Conservation (phyloP, 2,113 vertebrate genomes). For the Heterochromis multidens region DNA sequence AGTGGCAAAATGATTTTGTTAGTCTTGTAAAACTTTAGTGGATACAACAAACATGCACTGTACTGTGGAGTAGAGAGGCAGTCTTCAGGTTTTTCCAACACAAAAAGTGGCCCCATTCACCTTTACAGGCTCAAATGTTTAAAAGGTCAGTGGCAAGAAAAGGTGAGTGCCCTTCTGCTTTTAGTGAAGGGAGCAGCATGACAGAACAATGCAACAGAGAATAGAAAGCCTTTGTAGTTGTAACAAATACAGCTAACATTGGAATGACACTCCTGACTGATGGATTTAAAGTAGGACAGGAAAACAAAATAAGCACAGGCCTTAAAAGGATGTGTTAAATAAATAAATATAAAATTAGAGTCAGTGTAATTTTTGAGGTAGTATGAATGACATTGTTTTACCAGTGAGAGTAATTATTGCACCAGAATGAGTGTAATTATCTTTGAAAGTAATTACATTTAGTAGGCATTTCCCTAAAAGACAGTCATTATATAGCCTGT, state of each 20-base stretch:
- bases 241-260: not conserved
- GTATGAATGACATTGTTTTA: not conserved
- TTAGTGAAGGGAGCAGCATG: not conserved
- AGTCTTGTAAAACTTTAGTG: no score
- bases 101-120: not conserved
- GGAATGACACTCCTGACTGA: fast-evolving
- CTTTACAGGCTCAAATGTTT: not conserved
- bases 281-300: not conserved
- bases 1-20: no score
- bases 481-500: not conserved
- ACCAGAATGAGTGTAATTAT: not conserved
- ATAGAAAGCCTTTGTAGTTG: not conserved
- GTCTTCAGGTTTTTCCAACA: not conserved
- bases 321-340: not conserved
- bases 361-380: not conserved
- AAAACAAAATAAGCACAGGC: not conserved
- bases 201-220: not conserved
- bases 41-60: not conserved
- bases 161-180: not conserved
- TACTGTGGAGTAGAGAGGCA: not conserved
- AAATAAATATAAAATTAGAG: not conserved
- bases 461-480: not conserved
- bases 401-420: not conserved
- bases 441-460: not conserved
- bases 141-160: not conserved